Percentiles rank a stretch among this genome's conserved stretches.
phyloP scores from a whole-genome alignment of 2,797 vertebrate species.

The Steatocranus sp. region DNA sequence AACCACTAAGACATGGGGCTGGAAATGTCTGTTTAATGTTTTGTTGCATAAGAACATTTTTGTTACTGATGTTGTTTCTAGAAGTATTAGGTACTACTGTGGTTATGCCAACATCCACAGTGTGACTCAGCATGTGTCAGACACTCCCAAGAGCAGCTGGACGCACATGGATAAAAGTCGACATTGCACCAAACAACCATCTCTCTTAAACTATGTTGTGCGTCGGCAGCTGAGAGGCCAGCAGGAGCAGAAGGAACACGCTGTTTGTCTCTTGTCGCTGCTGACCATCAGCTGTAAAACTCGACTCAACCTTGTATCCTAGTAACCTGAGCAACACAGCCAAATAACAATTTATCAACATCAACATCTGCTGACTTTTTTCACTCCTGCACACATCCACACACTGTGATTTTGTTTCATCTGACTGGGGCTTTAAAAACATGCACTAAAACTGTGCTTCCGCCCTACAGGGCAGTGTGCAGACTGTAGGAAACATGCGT shows the following conservation, averaged over 20 bases:
- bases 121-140: not conserved
- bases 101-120: not conserved
- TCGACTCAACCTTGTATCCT: conserved; percentile 1
- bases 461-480: conserved; percentile 18
- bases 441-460: not conserved
- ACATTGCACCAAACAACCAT: not conserved
- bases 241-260: not conserved
- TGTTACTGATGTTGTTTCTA: not conserved
- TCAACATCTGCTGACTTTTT: not conserved
- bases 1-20: not conserved
- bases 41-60: not conserved
- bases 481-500: conserved; percentile 33
- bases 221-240: not conserved
- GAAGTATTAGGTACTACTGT: not conserved
- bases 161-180: not conserved
- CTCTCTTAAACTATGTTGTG: not conserved
- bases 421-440: not conserved
- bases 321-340: conserved; percentile 7
- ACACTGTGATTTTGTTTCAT: not conserved
- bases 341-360: not conserved
- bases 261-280: not conserved
- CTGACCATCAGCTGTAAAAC: not conserved
- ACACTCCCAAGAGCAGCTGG: not conserved
- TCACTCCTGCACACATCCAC: not conserved
- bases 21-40: not conserved